A percentile compares a stretch with the other conserved stretches of the same genome.
phyloP scores from a whole-genome alignment of 1,140 invertebrate genomes.

The Gryon sp. region DNA sequence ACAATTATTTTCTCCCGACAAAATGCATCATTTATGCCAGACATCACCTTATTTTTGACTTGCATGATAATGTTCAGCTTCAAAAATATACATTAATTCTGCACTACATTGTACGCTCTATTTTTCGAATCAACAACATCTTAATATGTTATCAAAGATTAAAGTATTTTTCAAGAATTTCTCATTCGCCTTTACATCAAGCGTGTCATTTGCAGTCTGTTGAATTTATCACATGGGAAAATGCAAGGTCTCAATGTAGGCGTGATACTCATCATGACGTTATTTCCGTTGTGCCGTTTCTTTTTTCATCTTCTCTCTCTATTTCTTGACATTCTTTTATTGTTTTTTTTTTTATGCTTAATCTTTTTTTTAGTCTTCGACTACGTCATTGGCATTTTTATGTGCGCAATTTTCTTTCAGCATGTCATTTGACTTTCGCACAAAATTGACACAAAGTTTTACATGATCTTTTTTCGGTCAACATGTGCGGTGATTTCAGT shows the following conservation, averaged over 20 bases:
- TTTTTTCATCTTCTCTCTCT: constrained; percentile 18
- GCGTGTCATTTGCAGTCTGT: constrained; percentile 35
- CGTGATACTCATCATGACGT: constrained; percentile 49
- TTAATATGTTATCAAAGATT: constrained; percentile 4
- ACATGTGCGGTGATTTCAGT: no score
- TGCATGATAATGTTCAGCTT: neutral
- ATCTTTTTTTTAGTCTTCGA: constrained; percentile 1
- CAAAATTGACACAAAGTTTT: no score
- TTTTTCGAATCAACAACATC: no score
- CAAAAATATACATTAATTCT: neutral
- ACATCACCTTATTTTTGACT: neutral
- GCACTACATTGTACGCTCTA: neutral
- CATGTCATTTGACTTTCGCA: no score
- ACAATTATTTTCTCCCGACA: constrained; percentile 11
- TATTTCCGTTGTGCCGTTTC: constrained; percentile 18
- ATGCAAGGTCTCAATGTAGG: constrained; percentile 45
- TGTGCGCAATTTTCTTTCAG: no score
- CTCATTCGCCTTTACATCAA: constrained; percentile 25
- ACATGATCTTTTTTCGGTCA: no score
- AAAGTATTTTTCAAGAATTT: constrained; percentile 23
- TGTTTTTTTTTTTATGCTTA: constrained; percentile 1
- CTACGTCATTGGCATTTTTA: no score
- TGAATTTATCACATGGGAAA: constrained; percentile 47
- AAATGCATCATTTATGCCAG: constrained; percentile 5
- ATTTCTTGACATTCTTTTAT: neutral